These are phyloP conservation scores for Alcedo atthis DNA, from an alignment of 2,797 vertebrate genomes.

Conservation along the genomic window DNA sequence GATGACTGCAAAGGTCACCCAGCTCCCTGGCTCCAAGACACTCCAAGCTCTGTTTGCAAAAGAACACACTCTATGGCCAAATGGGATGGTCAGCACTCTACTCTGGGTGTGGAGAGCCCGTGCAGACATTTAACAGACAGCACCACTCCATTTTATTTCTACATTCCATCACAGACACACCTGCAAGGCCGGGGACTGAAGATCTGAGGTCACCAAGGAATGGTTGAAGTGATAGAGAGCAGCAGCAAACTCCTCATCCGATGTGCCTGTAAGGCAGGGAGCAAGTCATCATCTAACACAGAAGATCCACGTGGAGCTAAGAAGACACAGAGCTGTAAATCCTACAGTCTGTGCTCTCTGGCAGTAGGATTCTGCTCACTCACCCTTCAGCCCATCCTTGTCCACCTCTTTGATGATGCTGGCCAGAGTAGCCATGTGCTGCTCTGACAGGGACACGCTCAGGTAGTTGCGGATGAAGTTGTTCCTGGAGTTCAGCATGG, in stretches of 20 bases:
- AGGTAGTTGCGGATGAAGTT: slow-evolving; percentile 98
- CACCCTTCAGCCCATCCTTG: slow-evolving; percentile 96
- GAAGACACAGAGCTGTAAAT: not conserved
- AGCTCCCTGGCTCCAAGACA: not conserved
- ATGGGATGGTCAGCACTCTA: not conserved
- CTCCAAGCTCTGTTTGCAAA: not conserved
- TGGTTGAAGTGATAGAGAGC: slow-evolving; percentile 98
- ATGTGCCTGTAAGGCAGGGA: slow-evolving; percentile 81
- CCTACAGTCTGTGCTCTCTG: not conserved
- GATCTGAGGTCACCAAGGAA: slow-evolving; percentile 95
- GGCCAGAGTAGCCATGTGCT: slow-evolving; percentile 96
- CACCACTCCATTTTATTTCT: not conserved
- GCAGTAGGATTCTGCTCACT: not conserved
- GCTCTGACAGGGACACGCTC: slow-evolving; percentile 94
- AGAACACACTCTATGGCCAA: not conserved
- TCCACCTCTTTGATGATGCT: slow-evolving; percentile 99
- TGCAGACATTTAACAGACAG: not conserved
- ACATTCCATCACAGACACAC: slow-evolving; percentile 68
- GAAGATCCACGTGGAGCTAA: not conserved
- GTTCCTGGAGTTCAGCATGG: slow-evolving; percentile 97
- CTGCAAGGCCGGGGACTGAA: slow-evolving; percentile 94
- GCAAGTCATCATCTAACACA: fast-evolving
- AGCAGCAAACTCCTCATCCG: slow-evolving; percentile 95
- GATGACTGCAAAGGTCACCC: not conserved
- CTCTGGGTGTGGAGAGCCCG: not conserved